Conservation (phyloP, 2,113 vertebrate genomes). For the Paraplagusia blochii region DNA sequence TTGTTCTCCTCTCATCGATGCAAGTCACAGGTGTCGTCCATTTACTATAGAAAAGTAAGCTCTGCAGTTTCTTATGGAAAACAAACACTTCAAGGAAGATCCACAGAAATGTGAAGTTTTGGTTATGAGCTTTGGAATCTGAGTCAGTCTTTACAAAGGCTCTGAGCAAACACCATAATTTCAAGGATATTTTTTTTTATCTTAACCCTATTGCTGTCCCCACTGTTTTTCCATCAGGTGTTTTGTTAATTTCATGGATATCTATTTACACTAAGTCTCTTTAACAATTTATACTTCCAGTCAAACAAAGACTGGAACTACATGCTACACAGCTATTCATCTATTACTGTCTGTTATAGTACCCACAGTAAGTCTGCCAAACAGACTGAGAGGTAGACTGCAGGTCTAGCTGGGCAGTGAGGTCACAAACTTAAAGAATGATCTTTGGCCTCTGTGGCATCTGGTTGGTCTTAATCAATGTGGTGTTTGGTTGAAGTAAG, state of each 20-base stretch:
- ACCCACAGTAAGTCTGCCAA: constrained; percentile 81
- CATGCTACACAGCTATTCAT: constrained; percentile 84
- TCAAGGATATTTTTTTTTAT: constrained; percentile 68
- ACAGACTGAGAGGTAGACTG: constrained; percentile 98
- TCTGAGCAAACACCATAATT: constrained; percentile 68
- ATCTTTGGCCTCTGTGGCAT: constrained; percentile 95
- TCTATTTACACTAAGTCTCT: constrained; percentile 77
- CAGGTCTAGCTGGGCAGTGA: constrained; percentile 96
- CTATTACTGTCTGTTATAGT: constrained; percentile 83
- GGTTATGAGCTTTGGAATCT: constrained; percentile 99
- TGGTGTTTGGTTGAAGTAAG: constrained; percentile 69
- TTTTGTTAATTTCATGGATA: constrained; percentile 70
- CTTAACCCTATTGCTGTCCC: constrained; percentile 61
- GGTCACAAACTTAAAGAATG: constrained; percentile 99
- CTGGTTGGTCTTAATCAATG: constrained; percentile 62
- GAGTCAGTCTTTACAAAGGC: constrained; percentile 90
- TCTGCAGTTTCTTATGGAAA: constrained; percentile 80
- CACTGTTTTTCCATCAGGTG: constrained; percentile 78
- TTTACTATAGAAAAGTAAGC: constrained; percentile 70
- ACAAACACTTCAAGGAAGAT: constrained; percentile 95
- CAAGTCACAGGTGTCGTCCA: constrained; percentile 57
- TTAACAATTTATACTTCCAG: constrained; percentile 79
- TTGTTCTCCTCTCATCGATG: constrained; percentile 73
- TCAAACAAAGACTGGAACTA: constrained; percentile 88
- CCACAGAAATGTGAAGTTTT: constrained; percentile 88